phyloP scores from a whole-genome alignment of 1,140 invertebrate genomes.

The Aphelinus atriplicis region DNA sequence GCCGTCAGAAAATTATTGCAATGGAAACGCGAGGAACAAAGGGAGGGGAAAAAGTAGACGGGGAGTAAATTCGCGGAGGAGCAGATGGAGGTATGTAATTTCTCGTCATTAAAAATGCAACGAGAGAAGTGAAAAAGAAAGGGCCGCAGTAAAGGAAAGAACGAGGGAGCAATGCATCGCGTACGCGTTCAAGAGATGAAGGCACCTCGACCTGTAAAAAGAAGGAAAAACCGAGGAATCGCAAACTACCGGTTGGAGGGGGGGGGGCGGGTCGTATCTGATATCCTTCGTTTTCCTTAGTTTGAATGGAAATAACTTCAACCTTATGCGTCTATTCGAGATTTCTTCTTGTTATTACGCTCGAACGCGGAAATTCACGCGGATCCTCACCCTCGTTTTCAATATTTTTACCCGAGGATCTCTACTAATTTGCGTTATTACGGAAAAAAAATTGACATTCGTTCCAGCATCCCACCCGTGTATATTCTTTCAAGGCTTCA shows the following conservation, averaged over 20 bases:
- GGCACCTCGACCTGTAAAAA: slow-evolving; percentile 4
- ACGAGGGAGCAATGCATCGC: slow-evolving; percentile 13
- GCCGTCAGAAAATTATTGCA: too few relatives aligned
- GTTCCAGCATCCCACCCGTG: too few relatives aligned
- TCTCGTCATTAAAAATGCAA: slow-evolving; percentile 26
- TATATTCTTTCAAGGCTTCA: too few relatives aligned
- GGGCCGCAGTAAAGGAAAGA: slow-evolving; percentile 3
- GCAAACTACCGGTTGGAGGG: slow-evolving; percentile 58
- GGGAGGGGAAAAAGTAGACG: too few relatives aligned
- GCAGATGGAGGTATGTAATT: slow-evolving; percentile 23
- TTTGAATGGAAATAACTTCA: neutral
- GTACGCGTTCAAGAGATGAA: too few relatives aligned
- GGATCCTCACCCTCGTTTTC: too few relatives aligned
- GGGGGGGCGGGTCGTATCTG: slow-evolving; percentile 62
- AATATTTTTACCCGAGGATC: too few relatives aligned
- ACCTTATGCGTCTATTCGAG: slow-evolving; percentile 36
- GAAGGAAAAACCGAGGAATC: slow-evolving; percentile 56
- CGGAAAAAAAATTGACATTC: too few relatives aligned
- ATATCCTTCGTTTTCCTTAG: slow-evolving; percentile 49
- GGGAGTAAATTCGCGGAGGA: neutral
- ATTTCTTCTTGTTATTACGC: too few relatives aligned
- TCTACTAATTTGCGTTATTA: too few relatives aligned
- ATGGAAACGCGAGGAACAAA: too few relatives aligned
- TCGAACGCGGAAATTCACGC: too few relatives aligned
- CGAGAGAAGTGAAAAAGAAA: slow-evolving; percentile 17